These are phyloP conservation scores for Arizona elegans DNA, from an alignment of 2,113 vertebrate species.

Conservation along the genomic window DNA sequence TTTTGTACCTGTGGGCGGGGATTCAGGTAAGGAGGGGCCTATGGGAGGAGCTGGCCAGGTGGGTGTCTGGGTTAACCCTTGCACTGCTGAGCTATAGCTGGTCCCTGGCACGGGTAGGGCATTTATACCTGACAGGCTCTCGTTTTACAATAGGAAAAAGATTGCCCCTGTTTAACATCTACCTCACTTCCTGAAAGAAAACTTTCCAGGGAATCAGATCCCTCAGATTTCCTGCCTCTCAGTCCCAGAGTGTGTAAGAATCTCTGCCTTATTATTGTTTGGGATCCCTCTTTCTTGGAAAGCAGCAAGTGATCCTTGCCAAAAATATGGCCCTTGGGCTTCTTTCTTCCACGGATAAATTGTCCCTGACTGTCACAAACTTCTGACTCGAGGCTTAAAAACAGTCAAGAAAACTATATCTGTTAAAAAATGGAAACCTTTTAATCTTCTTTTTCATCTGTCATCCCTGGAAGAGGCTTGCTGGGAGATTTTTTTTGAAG, in stretches of 20 bases:
- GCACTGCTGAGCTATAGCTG: too few species aligned
- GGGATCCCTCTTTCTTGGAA: not conserved
- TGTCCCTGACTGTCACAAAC: not conserved
- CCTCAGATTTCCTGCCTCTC: not conserved
- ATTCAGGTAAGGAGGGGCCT: too few species aligned
- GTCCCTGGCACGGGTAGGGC: too few species aligned
- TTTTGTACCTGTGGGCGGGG: too few species aligned
- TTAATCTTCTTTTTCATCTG: slow-evolving; percentile 9
- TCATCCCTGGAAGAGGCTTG: not conserved
- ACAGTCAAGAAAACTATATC: not conserved
- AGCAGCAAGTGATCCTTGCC: not conserved
- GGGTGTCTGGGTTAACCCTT: too few species aligned
- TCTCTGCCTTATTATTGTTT: not conserved
- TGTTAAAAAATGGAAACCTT: not conserved
- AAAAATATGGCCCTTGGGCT: not conserved
- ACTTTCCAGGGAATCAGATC: not conserved
- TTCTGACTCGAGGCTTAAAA: not conserved
- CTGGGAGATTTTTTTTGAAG: slow-evolving; percentile 34
- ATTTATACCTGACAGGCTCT: too few species aligned
- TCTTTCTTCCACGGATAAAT: not conserved
- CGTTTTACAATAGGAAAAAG: not conserved
- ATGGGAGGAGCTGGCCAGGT: too few species aligned
- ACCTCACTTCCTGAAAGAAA: not conserved
- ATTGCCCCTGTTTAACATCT: not conserved
- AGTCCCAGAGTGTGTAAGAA: not conserved